Conservation (phyloP, 2,113 vertebrate genomes). For the Patagioenas fasciata region DNA sequence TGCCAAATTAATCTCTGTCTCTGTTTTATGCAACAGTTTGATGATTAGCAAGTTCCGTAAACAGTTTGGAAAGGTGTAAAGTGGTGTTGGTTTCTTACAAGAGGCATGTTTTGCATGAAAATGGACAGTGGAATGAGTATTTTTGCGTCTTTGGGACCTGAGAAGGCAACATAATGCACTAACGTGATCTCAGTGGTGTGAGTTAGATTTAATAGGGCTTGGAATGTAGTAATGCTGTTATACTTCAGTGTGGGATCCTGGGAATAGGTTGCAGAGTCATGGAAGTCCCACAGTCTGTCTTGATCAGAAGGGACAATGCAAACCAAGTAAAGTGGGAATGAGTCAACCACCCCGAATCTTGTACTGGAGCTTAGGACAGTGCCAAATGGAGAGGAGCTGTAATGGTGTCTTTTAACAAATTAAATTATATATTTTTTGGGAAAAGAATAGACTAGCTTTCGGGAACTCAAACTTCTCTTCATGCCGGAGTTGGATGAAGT, state of each 20-base stretch:
- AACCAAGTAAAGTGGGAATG: neutral
- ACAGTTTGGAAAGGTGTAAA: neutral
- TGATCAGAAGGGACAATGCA: neutral
- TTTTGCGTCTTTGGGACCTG: neutral
- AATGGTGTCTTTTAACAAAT: neutral
- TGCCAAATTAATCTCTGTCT: neutral
- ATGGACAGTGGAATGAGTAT: neutral
- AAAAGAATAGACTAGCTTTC: neutral
- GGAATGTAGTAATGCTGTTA: neutral
- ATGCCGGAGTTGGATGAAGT: neutral
- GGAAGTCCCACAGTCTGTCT: neutral
- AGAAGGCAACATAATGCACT: neutral
- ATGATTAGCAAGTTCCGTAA: neutral
- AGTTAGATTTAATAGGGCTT: neutral
- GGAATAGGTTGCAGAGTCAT: neutral
- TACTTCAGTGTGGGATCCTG: neutral
- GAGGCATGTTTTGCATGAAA: neutral
- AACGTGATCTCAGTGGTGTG: accelerated
- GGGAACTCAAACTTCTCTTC: neutral
- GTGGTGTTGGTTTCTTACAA: neutral
- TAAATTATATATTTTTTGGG: neutral
- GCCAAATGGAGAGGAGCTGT: neutral
- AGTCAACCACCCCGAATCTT: neutral
- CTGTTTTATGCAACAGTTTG: neutral
- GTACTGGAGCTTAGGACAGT: neutral